phyloP scores from a whole-genome alignment of 2,113 vertebrate genomes.

The Micronycteris hirsuta region DNA sequence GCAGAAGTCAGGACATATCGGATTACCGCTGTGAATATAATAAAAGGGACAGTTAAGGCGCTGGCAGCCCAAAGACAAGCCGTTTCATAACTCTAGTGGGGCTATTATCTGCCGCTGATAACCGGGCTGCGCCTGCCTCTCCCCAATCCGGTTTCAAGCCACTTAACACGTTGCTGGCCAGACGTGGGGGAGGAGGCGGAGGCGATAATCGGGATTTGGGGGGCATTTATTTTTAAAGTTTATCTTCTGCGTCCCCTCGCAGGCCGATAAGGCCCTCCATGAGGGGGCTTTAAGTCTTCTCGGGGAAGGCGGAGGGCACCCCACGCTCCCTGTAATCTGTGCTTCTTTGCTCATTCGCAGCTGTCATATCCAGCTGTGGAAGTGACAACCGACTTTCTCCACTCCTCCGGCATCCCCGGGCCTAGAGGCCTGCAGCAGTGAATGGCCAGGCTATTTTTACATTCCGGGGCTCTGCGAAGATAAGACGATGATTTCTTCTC shows the following conservation, averaged over 20 bases:
- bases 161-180: slow-evolving; percentile 84
- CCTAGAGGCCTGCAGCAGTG: slow-evolving; percentile 58
- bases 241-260: slow-evolving; percentile 75
- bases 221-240: slow-evolving; percentile 80
- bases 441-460: slow-evolving; percentile 54
- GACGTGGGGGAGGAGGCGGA: slow-evolving; percentile 67
- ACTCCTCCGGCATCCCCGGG: slow-evolving; percentile 48
- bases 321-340: slow-evolving; percentile 76
- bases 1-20: slow-evolving; percentile 99
- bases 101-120: slow-evolving; percentile 92
- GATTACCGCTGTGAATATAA: slow-evolving; percentile 99
- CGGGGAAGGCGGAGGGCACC: slow-evolving; percentile 63
- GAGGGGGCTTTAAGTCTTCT: slow-evolving; percentile 73
- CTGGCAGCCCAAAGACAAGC: slow-evolving; percentile 92
- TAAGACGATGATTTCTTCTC: slow-evolving; percentile 50
- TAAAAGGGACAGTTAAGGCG: slow-evolving; percentile 95
- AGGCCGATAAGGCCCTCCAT: slow-evolving; percentile 70
- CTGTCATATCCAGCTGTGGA: slow-evolving; percentile 47
- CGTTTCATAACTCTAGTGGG: slow-evolving; percentile 88
- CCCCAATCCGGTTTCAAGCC: slow-evolving; percentile 84
- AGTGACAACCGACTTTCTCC: slow-evolving; percentile 63
- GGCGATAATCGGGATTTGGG: slow-evolving; percentile 67
- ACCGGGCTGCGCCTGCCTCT: slow-evolving; percentile 87
- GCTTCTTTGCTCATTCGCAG: slow-evolving; percentile 71
- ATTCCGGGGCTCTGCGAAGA: not conserved